Percentiles rank a stretch among this genome's conserved stretches.
Conservation (phyloP, 2,888 invertebrate species). For the Cheilosia pagana region DNA sequence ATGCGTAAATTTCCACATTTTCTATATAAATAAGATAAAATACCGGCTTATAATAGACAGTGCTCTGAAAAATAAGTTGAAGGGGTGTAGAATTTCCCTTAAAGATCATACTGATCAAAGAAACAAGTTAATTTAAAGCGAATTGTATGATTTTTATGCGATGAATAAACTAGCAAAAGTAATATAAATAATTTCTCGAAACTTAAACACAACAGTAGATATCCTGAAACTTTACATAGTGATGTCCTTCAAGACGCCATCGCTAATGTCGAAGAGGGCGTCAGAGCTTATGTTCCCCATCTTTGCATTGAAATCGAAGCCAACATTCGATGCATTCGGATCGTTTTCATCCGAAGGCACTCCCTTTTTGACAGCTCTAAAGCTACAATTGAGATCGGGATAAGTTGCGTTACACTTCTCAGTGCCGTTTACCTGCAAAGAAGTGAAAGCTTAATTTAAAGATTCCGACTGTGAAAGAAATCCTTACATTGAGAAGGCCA, state of each 20-base stretch:
- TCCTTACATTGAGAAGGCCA: conserved; percentile 22
- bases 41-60: no score
- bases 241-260: conserved; percentile 78
- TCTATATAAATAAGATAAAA: no score
- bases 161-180: background rate
- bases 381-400: conserved; percentile 40
- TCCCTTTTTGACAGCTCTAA: background rate
- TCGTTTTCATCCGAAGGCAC: conserved; percentile 28
- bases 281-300: conserved; percentile 58
- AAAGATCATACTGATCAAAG: no score
- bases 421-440: conserved; percentile 5
- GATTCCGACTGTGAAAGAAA: background rate
- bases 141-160: background rate
- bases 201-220: background rate
- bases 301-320: conserved; percentile 10
- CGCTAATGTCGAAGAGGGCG: conserved; percentile 78
- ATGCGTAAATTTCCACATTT: no score
- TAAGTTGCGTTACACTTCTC: conserved; percentile 13
- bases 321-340: conserved; percentile 37
- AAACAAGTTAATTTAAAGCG: background rate
- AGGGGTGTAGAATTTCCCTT: no score
- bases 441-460: background rate
- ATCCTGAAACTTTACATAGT: conserved; percentile 64
- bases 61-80: no score
- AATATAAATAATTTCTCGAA: background rate